Evolutionary conservation across 2,797 vertebrate genomes (phyloP), one percentile per base, ranked within the genome.

Genomic region (Moxostoma hubbsi): DNA sequence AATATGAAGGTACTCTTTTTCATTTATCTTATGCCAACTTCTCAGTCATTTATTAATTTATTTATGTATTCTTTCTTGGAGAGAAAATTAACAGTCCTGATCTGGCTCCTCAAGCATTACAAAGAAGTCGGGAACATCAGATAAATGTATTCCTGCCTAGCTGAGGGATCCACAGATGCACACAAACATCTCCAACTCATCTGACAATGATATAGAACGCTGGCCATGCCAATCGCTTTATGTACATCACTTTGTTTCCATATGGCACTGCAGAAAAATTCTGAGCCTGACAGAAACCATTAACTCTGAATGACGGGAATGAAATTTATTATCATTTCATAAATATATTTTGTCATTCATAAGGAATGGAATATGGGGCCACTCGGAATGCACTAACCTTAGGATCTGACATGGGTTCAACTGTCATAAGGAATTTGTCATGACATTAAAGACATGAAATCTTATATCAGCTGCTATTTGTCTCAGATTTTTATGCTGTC

Each of bases 361-460:
- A 12, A 4, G 47, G 18, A 45, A 53, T 5, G 7, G 16, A 49
- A 51, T 36, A 15, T 59, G 10, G 36, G 9, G 10, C n/a, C 54
- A 54, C 4, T 58, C 15, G 4, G 53, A 77, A 66, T 18, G 53
- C 7, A 77, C 59, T 57, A 51, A 43, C 55, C 55, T 68, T 58
- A 61, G 55, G 13, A 68, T 24, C 16, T 50, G 55, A 77, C 64
- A 15, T 9, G 59, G 43, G 63, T 67, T 67, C 45, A 67, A 13
- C 16, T 13, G 10, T 68, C 46, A 61, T 47, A 50, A 50, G 46
- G 58, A 50, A 77, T 77, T 59, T 76, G 16, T 9, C 10, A 46
- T 49, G 65, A 68, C 55, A 77, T 51, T 9, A 18, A 77, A 68
- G n/a, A 77, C 18, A 61, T 69, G 55, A 77, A 69, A 77, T 77